phyloP scores from a whole-genome alignment of 2,113 vertebrate genomes.

The Megaceryle torquata region DNA sequence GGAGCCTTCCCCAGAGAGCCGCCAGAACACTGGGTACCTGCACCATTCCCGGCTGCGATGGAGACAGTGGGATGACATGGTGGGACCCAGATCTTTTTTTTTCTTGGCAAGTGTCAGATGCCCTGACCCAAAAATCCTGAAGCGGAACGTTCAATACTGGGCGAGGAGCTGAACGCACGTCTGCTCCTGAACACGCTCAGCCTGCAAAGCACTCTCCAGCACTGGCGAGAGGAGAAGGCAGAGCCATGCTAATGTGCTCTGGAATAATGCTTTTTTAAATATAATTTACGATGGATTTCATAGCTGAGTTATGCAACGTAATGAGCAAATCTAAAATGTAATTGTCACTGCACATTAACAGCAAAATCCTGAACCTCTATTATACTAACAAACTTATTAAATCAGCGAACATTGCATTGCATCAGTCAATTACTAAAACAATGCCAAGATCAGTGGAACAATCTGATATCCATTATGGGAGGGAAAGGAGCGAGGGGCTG shows the following conservation, averaged over 20 bases:
- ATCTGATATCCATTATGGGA: conserved; percentile 14
- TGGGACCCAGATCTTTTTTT: not conserved
- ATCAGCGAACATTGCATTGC: conserved; percentile 41
- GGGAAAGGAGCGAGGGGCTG: not conserved
- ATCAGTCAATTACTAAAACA: conserved; percentile 49
- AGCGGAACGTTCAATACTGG: not conserved
- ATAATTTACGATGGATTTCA: conserved; percentile 21
- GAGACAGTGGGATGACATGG: fast-evolving
- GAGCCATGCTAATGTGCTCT: not conserved
- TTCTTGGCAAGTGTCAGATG: not conserved
- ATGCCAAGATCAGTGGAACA: not conserved
- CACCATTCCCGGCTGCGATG: not conserved
- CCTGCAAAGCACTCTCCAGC: not conserved
- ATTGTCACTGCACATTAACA: conserved; percentile 58
- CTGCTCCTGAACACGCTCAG: not conserved
- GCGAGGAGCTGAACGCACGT: not conserved
- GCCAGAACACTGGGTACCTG: not conserved
- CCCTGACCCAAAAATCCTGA: not conserved
- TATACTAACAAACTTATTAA: conserved; percentile 63
- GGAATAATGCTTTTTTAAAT: conserved; percentile 40
- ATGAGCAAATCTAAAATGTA: conserved; percentile 50
- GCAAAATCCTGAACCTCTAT: conserved; percentile 28
- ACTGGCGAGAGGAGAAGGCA: not conserved
- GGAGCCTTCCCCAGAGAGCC: not conserved
- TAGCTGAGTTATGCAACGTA: conserved; percentile 54